Percentiles rank a stretch among this genome's conserved stretches.
These are phyloP conservation scores for Anoura caudifer DNA, from an alignment of 2,113 vertebrate genomes.

Conservation along the genomic window DNA sequence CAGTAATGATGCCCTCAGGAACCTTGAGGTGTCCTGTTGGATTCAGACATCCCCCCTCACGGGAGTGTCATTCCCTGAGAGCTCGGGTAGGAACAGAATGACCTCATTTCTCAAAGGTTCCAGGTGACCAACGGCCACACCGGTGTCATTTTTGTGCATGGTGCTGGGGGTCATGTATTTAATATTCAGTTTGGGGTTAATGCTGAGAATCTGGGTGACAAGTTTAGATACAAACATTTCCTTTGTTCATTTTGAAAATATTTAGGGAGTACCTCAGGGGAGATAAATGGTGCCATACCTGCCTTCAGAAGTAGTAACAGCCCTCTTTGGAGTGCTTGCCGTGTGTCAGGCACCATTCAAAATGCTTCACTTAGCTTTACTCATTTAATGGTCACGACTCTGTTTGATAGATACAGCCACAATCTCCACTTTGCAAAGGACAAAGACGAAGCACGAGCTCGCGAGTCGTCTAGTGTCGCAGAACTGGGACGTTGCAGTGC, in stretches of 20 bases:
- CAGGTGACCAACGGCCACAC: neutral
- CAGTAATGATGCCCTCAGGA: neutral
- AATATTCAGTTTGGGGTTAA: neutral
- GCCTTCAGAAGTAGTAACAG: neutral
- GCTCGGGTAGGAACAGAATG: conserved; percentile 36
- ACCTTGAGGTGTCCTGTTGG: conserved; percentile 57
- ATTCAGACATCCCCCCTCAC: neutral
- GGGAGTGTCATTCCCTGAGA: conserved; percentile 22
- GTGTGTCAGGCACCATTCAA: neutral
- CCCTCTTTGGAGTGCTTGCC: neutral
- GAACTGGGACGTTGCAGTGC: neutral
- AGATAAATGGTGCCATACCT: neutral
- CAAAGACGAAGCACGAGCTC: neutral
- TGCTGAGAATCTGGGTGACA: neutral
- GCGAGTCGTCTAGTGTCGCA: neutral
- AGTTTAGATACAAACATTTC: neutral
- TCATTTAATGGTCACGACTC: neutral
- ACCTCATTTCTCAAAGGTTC: conserved; percentile 60
- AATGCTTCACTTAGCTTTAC: conserved; percentile 1
- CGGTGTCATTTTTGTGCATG: neutral
- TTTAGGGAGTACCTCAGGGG: neutral
- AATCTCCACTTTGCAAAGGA: neutral
- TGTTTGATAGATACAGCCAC: neutral
- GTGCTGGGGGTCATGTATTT: neutral
- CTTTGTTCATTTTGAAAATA: conserved; percentile 9